Conservation (phyloP, 2,113 vertebrate genomes). For the Ciconia maguari region DNA sequence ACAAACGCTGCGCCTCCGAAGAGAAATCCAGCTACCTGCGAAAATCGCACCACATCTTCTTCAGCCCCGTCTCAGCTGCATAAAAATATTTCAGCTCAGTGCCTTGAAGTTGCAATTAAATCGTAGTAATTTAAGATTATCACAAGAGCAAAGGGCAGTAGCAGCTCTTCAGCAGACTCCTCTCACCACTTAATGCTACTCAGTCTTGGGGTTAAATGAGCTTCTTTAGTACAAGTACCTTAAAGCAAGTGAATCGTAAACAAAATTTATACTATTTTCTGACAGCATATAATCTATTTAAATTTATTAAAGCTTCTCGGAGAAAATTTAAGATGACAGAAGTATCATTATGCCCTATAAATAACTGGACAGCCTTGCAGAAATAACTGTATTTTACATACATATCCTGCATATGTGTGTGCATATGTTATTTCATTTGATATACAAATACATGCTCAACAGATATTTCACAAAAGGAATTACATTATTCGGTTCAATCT, state of each 20-base stretch:
- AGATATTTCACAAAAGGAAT: constrained; percentile 16
- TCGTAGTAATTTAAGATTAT: constrained; percentile 84
- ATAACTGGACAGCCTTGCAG: constrained; percentile 49
- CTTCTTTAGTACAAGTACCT: constrained; percentile 82
- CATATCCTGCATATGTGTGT: constrained; percentile 2
- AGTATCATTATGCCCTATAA: constrained; percentile 66
- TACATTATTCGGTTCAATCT: neutral
- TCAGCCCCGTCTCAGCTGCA: constrained; percentile 24
- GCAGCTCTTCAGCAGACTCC: constrained; percentile 74
- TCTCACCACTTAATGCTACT: constrained; percentile 78
- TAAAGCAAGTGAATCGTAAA: constrained; percentile 83
- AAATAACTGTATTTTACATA: constrained; percentile 37
- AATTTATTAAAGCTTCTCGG: constrained; percentile 75
- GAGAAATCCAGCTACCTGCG: constrained; percentile 37
- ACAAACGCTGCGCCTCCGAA: fast-evolving
- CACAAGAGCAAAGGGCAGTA: constrained; percentile 78
- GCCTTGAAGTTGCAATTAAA: constrained; percentile 81
- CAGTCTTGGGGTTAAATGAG: constrained; percentile 81
- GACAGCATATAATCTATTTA: constrained; percentile 78
- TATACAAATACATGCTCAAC: neutral
- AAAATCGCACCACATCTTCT: neutral
- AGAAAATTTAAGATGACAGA: constrained; percentile 76
- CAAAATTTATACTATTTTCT: constrained; percentile 83
- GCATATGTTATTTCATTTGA: constrained; percentile 4
- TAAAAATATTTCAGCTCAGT: constrained; percentile 55